Base-by-base conservation (phyloP, 2,888 invertebrate genomes). In the Steinernema carpocapsae region DNA sequence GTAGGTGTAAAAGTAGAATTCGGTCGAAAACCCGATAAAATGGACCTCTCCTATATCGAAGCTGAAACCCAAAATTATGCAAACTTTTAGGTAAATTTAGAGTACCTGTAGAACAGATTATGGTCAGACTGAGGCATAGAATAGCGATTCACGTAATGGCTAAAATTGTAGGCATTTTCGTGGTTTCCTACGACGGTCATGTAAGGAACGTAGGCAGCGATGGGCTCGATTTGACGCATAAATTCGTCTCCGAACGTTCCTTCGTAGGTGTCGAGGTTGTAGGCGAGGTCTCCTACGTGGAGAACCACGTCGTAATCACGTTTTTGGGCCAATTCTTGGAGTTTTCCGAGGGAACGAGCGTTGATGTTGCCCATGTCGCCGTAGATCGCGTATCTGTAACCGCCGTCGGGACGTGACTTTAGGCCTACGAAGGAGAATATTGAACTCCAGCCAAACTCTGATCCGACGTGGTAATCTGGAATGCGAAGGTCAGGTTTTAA, bases 301-400 rank as follows among this genome's bases (percentile, higher is more conserved):
- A 88, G 77, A 32, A 88, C 78, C 29, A 88, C 82, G 76, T 89
- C 88, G 52, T 85, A 84, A 22, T 81, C 78, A 12, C 92, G 92
- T 56, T 91, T 90, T 85, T 94, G 92, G 0, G 93, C 91, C 86
- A 96, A 95, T 83, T 93, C 91, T 89, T 95, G 94, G 7, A 97
- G 89, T 78, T 93, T 91, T 0, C 92, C 91, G 73, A 97, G 90
- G 0, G 95, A 94, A 82, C 93, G 92, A 0, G 95, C 94, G 89
- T 96, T 96, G 81, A 92, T 92, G 88, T 93, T 93, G 42, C 97
- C 97, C 93, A 97, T 92, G 88, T 97, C 97, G 0, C 97, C 97
- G 87, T 92, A 96, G 82, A 97, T 91, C 32, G 93, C 95, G 51
- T 95, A 89, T 52, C 64, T 72, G 59, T 72, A 81, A 22, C 80